Conservation (phyloP, 23 tunicate genomes). For the Ascidia mentula region DNA sequence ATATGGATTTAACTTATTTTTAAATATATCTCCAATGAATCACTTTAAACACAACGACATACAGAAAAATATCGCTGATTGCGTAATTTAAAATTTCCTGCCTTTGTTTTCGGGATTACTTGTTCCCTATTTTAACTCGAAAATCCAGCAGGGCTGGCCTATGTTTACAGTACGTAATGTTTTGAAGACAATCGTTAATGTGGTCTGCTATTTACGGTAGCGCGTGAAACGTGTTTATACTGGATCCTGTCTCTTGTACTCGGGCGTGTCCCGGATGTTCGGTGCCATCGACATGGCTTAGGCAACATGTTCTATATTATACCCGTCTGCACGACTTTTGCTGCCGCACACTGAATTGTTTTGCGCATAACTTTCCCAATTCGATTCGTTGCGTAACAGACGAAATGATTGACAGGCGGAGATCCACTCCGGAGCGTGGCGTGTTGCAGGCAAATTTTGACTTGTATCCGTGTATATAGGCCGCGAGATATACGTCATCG, state of each 20-base stretch:
- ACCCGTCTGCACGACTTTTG: neutral
- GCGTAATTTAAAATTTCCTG: neutral
- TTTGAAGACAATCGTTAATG: too few relatives aligned
- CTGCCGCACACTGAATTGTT: neutral
- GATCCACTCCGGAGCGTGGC: neutral
- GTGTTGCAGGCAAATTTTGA: neutral
- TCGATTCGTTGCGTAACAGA: conserved; percentile 6
- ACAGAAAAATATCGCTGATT: neutral
- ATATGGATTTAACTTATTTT: neutral
- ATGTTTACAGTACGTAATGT: too few relatives aligned
- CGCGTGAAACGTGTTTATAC: neutral
- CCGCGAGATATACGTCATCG: conserved; percentile 1
- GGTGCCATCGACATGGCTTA: neutral
- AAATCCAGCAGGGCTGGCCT: too few relatives aligned
- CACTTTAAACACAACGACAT: neutral
- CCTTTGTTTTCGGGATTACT: neutral
- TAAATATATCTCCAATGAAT: neutral
- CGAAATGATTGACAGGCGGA: conserved; percentile 3
- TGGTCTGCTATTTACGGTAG: neutral
- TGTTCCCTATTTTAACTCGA: too few relatives aligned
- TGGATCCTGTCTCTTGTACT: too few relatives aligned
- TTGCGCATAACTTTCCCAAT: neutral
- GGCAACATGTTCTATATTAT: neutral
- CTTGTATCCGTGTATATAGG: neutral
- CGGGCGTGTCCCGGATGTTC: conserved; percentile 5